Evolutionary conservation across 2,113 vertebrate genomes (phyloP), one percentile per base, ranked within the genome.

Genomic region (Muntiacus muntjak): DNA sequence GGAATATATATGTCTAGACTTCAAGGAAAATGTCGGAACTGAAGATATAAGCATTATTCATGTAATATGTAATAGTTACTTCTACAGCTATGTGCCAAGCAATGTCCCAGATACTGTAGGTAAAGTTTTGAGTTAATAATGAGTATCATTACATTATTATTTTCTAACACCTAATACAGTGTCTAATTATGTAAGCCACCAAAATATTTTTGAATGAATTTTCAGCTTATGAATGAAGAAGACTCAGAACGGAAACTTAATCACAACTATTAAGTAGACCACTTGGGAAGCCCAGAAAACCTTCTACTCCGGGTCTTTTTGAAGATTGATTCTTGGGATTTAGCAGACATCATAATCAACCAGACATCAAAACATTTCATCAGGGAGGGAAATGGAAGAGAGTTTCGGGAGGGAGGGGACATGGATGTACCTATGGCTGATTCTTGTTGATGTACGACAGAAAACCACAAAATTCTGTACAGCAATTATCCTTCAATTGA

Each of bases 151-250:
- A 60, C 43, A 71, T 54, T 43, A 67, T 91, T 64, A 30, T 88
- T 64, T 91, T 60, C 82, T 87, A 92, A 92, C 8, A 26, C 13
- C 45, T 91, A 55, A 12, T 25, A 83, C 19, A 82, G 45, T 71
- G 45, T 55, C 54, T 57, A 81, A 21, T 62, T 88, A 64, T 43
- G 4, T 84, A 76, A 92, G 14, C 76, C 71, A 94, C 26, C 47
- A 88, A 92, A 94, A 82, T 82, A 79, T 64, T 89, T 92, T 64
- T 88, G 23, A 96, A 81, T 82, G 7, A 76, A 78, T 95, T 74
- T 83, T 88, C 26, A 92, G 23, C 3, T 71, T 55, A 87, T 2
- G 7, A 62, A 40, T 76, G 10, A 94, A 17, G 58, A 91, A 54
- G 52, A 87, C 58, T 92, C 76, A 36, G 78, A 62, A 96, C 26